phyloP scores from a whole-genome alignment of 2,888 invertebrate genomes.

The Thalpophila matura region DNA sequence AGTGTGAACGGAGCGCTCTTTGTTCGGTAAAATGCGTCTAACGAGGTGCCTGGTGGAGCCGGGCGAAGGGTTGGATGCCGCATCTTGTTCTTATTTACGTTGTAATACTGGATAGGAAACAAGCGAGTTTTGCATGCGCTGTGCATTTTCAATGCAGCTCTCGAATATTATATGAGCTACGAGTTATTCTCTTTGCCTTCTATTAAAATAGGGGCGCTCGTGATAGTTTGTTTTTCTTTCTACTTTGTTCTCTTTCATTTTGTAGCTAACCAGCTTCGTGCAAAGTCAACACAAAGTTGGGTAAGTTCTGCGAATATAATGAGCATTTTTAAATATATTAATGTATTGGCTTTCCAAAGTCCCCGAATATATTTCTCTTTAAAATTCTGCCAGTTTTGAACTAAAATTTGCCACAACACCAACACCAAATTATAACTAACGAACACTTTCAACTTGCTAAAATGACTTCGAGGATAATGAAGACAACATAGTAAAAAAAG shows the following conservation, averaged over 20 bases:
- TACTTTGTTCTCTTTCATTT: conserved; percentile 13
- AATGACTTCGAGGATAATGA: neutral
- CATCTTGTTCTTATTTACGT: conserved; percentile 66
- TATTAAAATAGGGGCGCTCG: conserved; percentile 31
- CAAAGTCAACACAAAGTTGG: conserved; percentile 28
- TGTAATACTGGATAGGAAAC: conserved; percentile 61
- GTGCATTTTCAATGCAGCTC: conserved; percentile 60
- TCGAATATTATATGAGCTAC: conserved; percentile 60
- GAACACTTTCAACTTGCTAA: neutral
- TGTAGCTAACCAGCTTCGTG: neutral
- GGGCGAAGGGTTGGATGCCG: conserved; percentile 61
- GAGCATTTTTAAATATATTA: neutral
- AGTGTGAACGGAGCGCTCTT: conserved; percentile 66
- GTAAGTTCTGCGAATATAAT: conserved; percentile 7
- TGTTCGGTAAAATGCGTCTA: conserved; percentile 70
- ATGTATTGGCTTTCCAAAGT: neutral
- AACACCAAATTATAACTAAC: neutral
- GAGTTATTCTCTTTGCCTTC: conserved; percentile 60
- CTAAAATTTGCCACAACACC: neutral
- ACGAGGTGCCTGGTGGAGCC: conserved; percentile 63
- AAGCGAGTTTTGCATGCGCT: conserved; percentile 59
- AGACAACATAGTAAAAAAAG: neutral
- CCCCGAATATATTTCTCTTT: too few relatives aligned
- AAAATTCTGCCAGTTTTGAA: neutral
- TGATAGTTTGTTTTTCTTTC: conserved; percentile 4